Percentiles rank a stretch among this genome's conserved stretches.
Conservation (phyloP, 2,888 invertebrate genomes). For the Pollenia amentaria region DNA sequence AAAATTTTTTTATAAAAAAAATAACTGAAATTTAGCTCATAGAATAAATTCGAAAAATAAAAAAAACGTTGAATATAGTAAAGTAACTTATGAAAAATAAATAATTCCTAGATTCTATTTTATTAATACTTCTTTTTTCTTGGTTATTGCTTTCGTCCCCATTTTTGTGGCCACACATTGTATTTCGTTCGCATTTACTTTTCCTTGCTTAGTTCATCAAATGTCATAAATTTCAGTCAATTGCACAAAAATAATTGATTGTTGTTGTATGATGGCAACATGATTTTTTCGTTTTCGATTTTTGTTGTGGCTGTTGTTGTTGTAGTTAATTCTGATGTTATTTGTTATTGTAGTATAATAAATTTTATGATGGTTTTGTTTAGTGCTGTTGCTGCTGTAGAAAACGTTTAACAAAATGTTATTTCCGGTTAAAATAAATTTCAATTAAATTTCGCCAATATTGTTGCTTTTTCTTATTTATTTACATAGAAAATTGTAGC, state of each 20-base stretch:
- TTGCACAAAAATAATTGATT: constrained; percentile 43
- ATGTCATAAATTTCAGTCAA: constrained; percentile 41
- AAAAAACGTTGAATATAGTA: too few species aligned
- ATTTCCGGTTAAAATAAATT: constrained; percentile 7
- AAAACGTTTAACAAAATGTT: constrained; percentile 13
- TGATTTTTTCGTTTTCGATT: not conserved
- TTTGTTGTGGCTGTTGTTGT: not conserved
- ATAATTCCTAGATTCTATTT: too few species aligned
- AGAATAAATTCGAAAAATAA: too few species aligned
- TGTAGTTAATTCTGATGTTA: too few species aligned
- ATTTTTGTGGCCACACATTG: not conserved
- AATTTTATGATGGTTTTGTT: constrained; percentile 16
- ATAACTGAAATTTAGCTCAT: too few species aligned
- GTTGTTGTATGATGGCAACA: constrained; percentile 11
- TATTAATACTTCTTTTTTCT: too few species aligned
- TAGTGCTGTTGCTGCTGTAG: not conserved
- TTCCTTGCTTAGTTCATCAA: constrained; percentile 41
- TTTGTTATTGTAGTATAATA: not conserved
- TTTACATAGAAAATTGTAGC: not conserved
- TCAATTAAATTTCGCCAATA: not conserved
- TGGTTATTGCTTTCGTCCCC: not conserved
- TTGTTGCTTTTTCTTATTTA: constrained; percentile 6
- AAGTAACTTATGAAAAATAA: too few species aligned
- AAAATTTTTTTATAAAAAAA: too few species aligned
- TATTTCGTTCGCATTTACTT: not conserved